Evolutionary conservation across 1,140 invertebrate species (phyloP), one percentile per base, ranked within the genome.

Genomic region (Drosophila dunni): DNA sequence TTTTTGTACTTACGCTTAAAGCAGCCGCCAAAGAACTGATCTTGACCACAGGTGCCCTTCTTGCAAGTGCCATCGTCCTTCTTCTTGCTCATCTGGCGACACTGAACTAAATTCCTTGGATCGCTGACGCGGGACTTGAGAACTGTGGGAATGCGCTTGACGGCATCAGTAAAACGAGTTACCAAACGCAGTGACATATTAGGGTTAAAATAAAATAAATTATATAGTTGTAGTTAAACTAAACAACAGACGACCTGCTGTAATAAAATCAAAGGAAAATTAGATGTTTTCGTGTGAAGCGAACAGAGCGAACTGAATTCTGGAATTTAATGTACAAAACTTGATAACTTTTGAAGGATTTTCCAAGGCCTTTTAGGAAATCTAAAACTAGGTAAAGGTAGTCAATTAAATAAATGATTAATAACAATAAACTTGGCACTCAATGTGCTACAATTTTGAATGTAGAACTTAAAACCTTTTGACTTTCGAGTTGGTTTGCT

Each of bases 11-110:
- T 50, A 81, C 78, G 72, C 8, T 73, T 67, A 34, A 65, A 81
- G 15, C 78, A 81, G 8, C 45, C 78, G 3, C 24, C 63, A 15
- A 40, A 57, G 20, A 81, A 77, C 11, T 67, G 78, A 33, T 0
- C 29, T 20, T 7, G 46, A 66, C 7, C 45, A 24, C 15, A 50
- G 1, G 17, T 58, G 57, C 24, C 40, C 24, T 64, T 71, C 7
- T 51, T 42, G 42, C 38, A 64, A 33, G 29, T 56, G 7, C 50
- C 50, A 63, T 44, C 50, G 2, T 8, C 17, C 24, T 48, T 44
- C 24, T 50, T 78, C 10, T 44, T 42, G 24, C 51, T 63, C 79
- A 78, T 62, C 2, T 51, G 57, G 11, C 45, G 66, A n/a, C 10
- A 17, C 10, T 40, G 20, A 17, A 24, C 1, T 3, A 60, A 20